A percentile compares a stretch with the other conserved stretches of the same genome.
Evolutionary conservation across 2,888 invertebrate species (phyloP).

Genomic region (Sylvicola fuscatus): DNA sequence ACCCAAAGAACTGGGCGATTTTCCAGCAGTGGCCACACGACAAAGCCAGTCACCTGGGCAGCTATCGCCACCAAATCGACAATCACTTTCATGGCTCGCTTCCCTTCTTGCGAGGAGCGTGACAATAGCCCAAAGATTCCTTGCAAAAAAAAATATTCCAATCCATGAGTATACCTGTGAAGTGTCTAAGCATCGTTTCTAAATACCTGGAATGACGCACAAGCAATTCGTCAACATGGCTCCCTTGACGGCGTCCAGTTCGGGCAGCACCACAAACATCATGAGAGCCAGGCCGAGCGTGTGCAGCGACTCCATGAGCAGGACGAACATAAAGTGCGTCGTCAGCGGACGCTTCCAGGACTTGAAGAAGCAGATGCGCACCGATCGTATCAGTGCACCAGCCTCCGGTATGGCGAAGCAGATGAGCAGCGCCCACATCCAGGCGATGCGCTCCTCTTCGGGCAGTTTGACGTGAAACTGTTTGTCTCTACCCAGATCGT

Average conservation of each 20-base stretch:
- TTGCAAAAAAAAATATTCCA: constrained; percentile 1
- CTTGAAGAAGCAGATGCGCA: constrained; percentile 80
- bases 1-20: constrained; percentile 59
- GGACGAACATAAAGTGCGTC: constrained; percentile 31
- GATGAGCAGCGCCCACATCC: constrained; percentile 83
- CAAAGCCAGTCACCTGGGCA: constrained; percentile 77
- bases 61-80: constrained; percentile 71
- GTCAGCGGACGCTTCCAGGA: constrained; percentile 50
- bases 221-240: constrained; percentile 93
- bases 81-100: constrained; percentile 53
- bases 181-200: neutral
- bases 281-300: constrained; percentile 71
- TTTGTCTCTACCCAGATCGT: constrained; percentile 65
- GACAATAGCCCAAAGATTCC: constrained; percentile 49
- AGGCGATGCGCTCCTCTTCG: constrained; percentile 68
- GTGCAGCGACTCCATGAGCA: constrained; percentile 73
- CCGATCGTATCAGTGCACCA: constrained; percentile 63
- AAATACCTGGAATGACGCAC: constrained; percentile 69
- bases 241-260: constrained; percentile 83
- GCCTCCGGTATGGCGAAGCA: constrained; percentile 78
- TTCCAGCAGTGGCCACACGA: constrained; percentile 77
- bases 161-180: neutral
- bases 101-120: constrained; percentile 60
- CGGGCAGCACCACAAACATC: constrained; percentile 74
- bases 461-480: constrained; percentile 64